Percentiles rank a stretch among this genome's conserved stretches.
Conservation (phyloP, 2,113 vertebrate genomes). For the Ia io region DNA sequence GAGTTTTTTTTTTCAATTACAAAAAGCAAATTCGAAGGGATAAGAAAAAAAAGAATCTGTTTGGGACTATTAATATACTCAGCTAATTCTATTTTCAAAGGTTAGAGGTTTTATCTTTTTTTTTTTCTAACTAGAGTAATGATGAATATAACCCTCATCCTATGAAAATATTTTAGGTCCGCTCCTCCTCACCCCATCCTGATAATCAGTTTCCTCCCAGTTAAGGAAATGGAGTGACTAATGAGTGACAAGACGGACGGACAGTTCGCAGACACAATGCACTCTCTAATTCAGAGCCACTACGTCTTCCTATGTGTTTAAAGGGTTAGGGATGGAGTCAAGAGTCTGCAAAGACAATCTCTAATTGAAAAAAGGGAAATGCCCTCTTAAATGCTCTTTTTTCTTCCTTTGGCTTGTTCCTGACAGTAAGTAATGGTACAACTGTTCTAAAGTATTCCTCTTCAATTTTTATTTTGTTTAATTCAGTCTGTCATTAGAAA, state of each 20-base stretch:
- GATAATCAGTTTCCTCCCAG: constrained; percentile 3
- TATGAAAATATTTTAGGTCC: constrained; percentile 16
- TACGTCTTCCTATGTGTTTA: constrained; percentile 65
- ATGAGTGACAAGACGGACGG: constrained; percentile 2
- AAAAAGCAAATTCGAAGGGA: neutral
- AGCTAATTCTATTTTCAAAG: neutral
- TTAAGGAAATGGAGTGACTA: constrained; percentile 22
- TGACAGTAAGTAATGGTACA: constrained; percentile 62
- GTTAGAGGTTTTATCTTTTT: neutral
- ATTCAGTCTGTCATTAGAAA: constrained; percentile 70
- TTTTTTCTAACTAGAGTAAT: neutral
- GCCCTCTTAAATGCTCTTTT: constrained; percentile 38
- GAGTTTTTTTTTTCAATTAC: neutral
- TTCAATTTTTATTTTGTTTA: constrained; percentile 73
- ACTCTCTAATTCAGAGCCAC: constrained; percentile 61
- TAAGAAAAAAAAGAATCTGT: neutral
- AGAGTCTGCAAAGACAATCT: constrained; percentile 49
- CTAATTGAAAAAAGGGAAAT: constrained; percentile 50
- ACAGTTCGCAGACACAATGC: constrained; percentile 27
- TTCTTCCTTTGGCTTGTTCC: constrained; percentile 27
- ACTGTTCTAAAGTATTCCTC: constrained; percentile 63
- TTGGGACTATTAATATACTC: neutral
- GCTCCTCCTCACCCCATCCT: neutral
- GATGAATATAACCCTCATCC: neutral
- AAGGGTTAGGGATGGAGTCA: constrained; percentile 58